Evolutionary conservation across 2,797 vertebrate species (phyloP), one percentile per base, ranked within the genome.

Genomic region (Hirundo rustica): DNA sequence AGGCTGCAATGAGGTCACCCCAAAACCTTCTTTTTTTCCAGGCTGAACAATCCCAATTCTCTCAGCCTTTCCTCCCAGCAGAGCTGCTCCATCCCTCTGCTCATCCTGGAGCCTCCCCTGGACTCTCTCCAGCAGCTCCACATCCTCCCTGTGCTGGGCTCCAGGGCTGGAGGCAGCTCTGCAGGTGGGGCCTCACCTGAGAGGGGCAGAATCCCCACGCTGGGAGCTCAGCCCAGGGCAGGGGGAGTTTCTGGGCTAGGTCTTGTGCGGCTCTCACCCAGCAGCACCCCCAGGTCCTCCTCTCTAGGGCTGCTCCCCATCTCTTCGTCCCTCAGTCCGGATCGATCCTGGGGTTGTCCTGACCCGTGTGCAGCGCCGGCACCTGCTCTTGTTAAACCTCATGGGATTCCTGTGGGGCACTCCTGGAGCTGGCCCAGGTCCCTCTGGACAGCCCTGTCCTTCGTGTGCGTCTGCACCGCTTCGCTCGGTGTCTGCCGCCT

Each of bases 1-100:
- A 47, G 73, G 51, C 34, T 81, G 16, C 58, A 77, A 47, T 77
- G 36, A 51, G 58, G 88, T 84, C 66, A 47, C 72, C 60, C 51
- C 60, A 57, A 70, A 89, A 45, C 86, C 73, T 77, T 71, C 23
- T 82, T 55, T 83, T 55, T 57, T 70, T 77, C 29, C 65, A 58
- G 66, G 65, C 64, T 71, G n/a, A 76, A 11, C 57, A 51, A 38
- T 70, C 72, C 51, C 76, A 67, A 1, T 29, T 88, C 40, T 61
- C 55, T 8, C 23, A 82, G 32, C 36, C 48, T 48, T 29, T 54
- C 50, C 44, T 64, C 71, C 36, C 44, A 48, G 34, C 62, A 89
- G 55, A n/a, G 36, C n/a, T 76, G 71, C 13, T 75, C 50, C 32
- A 38, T 70, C 22, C 34, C 27, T 55, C 36, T 44, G 10, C 3